Percentiles rank a stretch among this genome's conserved stretches.
phyloP scores from a whole-genome alignment of 2,113 vertebrate genomes.

The Lepus europaeus region DNA sequence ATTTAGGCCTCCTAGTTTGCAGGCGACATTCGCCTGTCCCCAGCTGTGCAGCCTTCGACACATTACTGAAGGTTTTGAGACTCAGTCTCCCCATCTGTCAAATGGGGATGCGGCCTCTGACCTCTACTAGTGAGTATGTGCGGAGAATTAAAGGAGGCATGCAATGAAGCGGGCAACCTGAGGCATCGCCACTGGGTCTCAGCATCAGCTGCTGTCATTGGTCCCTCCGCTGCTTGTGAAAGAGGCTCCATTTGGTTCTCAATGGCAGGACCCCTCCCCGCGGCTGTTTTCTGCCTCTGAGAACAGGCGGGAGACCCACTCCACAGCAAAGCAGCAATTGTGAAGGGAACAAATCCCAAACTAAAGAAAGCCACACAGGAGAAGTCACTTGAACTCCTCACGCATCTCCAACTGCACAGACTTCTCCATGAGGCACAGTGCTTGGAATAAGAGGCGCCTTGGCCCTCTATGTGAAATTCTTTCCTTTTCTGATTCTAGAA shows the following conservation, averaged over 20 bases:
- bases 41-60: not conserved
- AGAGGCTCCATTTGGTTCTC: not conserved
- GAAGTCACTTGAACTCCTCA: not conserved
- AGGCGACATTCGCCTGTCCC: not conserved
- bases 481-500: conserved; percentile 62
- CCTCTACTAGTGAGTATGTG: not conserved
- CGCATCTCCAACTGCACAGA: not conserved
- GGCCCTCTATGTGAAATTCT: not conserved
- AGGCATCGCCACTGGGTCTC: not conserved
- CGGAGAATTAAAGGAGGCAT: not conserved
- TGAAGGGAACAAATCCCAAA: not conserved
- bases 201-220: not conserved
- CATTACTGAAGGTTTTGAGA: not conserved
- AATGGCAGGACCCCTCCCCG: not conserved
- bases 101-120: not conserved
- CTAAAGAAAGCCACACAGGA: not conserved
- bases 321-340: not conserved
- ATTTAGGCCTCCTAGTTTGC: not conserved
- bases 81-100: not conserved
- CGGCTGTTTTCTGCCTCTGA: not conserved
- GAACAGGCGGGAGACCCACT: not conserved
- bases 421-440: not conserved
- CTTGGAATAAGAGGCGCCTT: not conserved
- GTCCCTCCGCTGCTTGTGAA: not conserved
- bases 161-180: not conserved